phyloP scores from a whole-genome alignment of 2,113 vertebrate genomes.

The Pterocles gutturalis region DNA sequence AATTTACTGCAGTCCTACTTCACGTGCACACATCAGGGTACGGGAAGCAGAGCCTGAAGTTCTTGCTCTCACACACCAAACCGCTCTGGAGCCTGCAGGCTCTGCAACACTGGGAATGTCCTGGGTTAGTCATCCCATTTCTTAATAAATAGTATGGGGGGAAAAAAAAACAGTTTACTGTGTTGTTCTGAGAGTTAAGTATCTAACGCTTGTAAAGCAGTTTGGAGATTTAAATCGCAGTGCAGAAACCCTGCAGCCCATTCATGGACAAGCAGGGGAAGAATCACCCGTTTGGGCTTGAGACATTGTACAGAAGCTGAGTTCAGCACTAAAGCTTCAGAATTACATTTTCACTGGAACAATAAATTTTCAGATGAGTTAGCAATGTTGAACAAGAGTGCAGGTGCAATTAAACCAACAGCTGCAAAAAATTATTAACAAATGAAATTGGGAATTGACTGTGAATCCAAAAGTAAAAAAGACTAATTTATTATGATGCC shows the following conservation, averaged over 20 bases:
- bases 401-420: conserved; percentile 13
- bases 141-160: not conserved
- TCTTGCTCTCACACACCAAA: not conserved
- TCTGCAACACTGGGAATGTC: not conserved
- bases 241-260: not conserved
- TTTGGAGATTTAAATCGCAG: not conserved
- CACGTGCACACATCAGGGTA: rapidly evolving
- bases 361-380: not conserved
- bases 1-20: not conserved
- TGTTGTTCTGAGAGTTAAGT: not conserved
- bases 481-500: not conserved
- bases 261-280: not conserved
- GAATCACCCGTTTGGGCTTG: not conserved
- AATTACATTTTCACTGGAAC: not conserved
- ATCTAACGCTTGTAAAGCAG: not conserved
- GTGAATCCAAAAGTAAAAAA: not conserved
- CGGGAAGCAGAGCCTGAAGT: not conserved
- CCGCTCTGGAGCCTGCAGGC: not conserved
- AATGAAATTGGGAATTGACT: not conserved
- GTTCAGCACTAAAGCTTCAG: not conserved
- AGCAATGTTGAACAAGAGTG: not conserved
- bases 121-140: not conserved
- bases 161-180: not conserved
- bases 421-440: not conserved
- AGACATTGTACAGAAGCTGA: not conserved